Evolutionary conservation across 2,888 invertebrate species (phyloP), one percentile per base, ranked within the genome.

Genomic region (Eristalis tenax): DNA sequence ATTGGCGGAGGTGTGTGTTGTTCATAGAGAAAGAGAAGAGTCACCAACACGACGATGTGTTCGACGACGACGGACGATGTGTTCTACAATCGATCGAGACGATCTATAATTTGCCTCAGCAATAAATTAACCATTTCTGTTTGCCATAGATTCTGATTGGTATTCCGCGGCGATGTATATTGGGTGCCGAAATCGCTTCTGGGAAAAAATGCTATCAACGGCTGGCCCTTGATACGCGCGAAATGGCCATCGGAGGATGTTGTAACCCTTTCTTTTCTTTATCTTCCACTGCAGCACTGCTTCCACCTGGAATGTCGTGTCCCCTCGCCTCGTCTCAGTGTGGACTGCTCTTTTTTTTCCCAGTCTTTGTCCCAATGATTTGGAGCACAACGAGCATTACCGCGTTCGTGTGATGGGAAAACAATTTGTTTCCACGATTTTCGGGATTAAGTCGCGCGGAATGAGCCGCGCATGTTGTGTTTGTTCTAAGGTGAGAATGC

Each of bases 51-150:
- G 13, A 35, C 11, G 0, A 0, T 11, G 4, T n/a, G n/a, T n/a
- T 28, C 35, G 75, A 2, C 4, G 15, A 63, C 79, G 35, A 73
- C 80, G 64, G 70, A 61, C 68, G 63, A 71, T 79, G 76, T 83
- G 82, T 79, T 79, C 79, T 79, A 83, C 76, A 83, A 86, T 86
- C 87, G 69, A 68, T 59, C 71, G 83, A 75, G 68, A 87, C 75
- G 87, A 87, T 87, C 87, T 87, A 87, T 87, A 87, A 87, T 87
- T 87, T 83, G 87, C 87, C 73, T 75, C 57, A 38, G 83, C 87
- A 87, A 87, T 87, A 87, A 87, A 87, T 87, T 87, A 87, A 83
- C 79, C 81, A 85, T 77, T 85, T 32, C 1, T 85, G 68, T 81
- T 68, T 73, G 81, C 73, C 87, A 83, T 79, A 78, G 78, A 83